Evolutionary conservation across 2,888 invertebrate species (phyloP).

Genomic region (Drosophila formosana): DNA sequence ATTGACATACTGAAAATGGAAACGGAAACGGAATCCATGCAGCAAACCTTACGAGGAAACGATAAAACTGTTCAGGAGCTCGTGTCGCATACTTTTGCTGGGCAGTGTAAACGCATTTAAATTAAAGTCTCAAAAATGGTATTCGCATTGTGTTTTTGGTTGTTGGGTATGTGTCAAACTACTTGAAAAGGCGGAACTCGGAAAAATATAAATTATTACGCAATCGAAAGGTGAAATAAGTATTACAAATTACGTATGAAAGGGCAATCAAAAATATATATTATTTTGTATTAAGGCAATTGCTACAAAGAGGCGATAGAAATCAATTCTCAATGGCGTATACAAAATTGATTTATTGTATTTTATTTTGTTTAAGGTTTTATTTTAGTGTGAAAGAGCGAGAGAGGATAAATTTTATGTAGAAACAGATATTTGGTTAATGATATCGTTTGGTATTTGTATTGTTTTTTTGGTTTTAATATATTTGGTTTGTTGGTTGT

Average conservation of each 20-base stretch:
- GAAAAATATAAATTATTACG: slow-evolving; percentile 36
- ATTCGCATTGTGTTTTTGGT: slow-evolving; percentile 14
- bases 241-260: slow-evolving; percentile 50
- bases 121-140: slow-evolving; percentile 24
- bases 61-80: slow-evolving; percentile 23
- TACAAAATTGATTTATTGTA: slow-evolving; percentile 47
- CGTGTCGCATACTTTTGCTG: slow-evolving; percentile 42
- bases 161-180: slow-evolving; percentile 29
- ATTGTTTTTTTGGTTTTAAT: slow-evolving; percentile 16
- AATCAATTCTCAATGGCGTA: slow-evolving; percentile 59
- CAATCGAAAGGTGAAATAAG: slow-evolving; percentile 50
- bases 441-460: slow-evolving; percentile 24
- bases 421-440: slow-evolving; percentile 21
- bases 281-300: slow-evolving; percentile 44
- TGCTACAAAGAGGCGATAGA: slow-evolving; percentile 68
- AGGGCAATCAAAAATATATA: slow-evolving; percentile 46
- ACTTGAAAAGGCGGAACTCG: slow-evolving; percentile 29
- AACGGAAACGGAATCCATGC: slow-evolving; percentile 58
- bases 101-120: slow-evolving; percentile 29
- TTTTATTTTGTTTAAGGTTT: slow-evolving; percentile 36
- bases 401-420: slow-evolving; percentile 41
- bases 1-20: slow-evolving; percentile 23
- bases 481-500: slow-evolving; percentile 27
- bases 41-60: slow-evolving; percentile 45
- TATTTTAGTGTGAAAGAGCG: slow-evolving; percentile 43